A percentile compares a stretch with the other conserved stretches of the same genome.
Conservation (phyloP, 1,140 invertebrate genomes). For the Panulirus ornatus region DNA sequence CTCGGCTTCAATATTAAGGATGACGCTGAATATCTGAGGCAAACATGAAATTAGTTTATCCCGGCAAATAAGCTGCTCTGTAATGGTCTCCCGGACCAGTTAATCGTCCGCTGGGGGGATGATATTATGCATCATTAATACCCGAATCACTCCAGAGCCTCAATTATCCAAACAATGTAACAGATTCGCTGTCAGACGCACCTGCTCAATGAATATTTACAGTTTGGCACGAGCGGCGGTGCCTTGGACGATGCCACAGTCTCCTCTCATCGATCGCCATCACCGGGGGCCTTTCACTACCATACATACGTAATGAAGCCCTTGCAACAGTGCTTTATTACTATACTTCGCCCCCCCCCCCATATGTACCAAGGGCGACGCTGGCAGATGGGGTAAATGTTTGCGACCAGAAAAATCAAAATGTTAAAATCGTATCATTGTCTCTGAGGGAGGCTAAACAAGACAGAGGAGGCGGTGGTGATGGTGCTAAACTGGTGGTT, state of each 20-base stretch:
- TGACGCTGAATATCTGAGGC: background rate
- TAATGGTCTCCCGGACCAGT: background rate
- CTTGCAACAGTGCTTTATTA: no score
- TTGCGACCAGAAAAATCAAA: no score
- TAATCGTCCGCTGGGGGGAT: background rate
- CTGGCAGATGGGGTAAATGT: background rate
- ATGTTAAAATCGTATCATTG: no score
- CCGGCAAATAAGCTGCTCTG: background rate
- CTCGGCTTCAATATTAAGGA: slow-evolving; percentile 3
- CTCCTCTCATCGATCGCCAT: no score
- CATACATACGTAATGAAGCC: no score
- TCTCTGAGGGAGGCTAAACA: no score
- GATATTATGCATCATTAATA: slow-evolving; percentile 46
- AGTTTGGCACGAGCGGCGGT: slow-evolving; percentile 4
- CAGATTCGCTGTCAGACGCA: slow-evolving; percentile 43
- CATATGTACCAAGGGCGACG: no score
- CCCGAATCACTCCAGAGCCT: slow-evolving; percentile 20
- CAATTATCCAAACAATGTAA: slow-evolving; percentile 58
- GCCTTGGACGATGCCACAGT: background rate
- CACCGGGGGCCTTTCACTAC: no score
- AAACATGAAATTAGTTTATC: background rate
- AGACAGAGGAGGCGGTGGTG: background rate
- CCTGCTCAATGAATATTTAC: slow-evolving; percentile 66
- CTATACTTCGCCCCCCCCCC: no score
- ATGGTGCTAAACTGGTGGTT: background rate